Evolutionary conservation across 1,140 invertebrate species (phyloP), one percentile per base, ranked within the genome.

Genomic region (Dendrolimus punctatus): DNA sequence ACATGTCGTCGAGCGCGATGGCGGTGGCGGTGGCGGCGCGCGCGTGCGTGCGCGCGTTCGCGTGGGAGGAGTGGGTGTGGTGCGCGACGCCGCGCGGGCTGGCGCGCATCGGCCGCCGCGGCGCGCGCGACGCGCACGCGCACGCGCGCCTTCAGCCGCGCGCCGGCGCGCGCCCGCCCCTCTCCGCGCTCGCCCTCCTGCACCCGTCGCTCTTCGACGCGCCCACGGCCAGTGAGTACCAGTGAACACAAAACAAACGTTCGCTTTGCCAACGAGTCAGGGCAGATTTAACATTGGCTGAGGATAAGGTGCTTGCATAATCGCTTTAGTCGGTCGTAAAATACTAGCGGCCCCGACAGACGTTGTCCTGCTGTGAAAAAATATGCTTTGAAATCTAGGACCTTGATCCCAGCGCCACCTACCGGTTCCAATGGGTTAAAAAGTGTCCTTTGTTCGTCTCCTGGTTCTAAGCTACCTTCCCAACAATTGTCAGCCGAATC

Each of bases 21-120:
- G 64, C 44, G 41, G 59, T 51, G 64, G 47, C n/a, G 38, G 62
- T 63, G 50, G 44, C 49, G 46, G 45, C 45, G 7, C 66, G 68
- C 37, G 53, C 68, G 39, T 80, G 76, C 60, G n/a, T 45, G 36
- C 69, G 73, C 5, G 44, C 68, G 56, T 59, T 55, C 5, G 70
- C 60, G 62, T 74, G 68, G 71, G 76, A 70, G 60, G 73, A 80
- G 56, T 66, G 66, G 64, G 49, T 73, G 64, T 74, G 70, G 71
- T 77, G 76, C 62, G 75, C 51, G 6, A 42, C 55, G 10, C 38
- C 57, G 43, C 68, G 70, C 48, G 76, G 69, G 0, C 51, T 73
- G 53, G 41, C 51, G 49, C 58, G 68, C 6, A 52, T 76, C 23
- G 23, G 1, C 1, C 23, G 56, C 54, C 64, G 53, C 64, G 70